These are phyloP conservation scores for Chlorops oryzae DNA, from an alignment of 1,140 invertebrate species.

Conservation along the genomic window DNA sequence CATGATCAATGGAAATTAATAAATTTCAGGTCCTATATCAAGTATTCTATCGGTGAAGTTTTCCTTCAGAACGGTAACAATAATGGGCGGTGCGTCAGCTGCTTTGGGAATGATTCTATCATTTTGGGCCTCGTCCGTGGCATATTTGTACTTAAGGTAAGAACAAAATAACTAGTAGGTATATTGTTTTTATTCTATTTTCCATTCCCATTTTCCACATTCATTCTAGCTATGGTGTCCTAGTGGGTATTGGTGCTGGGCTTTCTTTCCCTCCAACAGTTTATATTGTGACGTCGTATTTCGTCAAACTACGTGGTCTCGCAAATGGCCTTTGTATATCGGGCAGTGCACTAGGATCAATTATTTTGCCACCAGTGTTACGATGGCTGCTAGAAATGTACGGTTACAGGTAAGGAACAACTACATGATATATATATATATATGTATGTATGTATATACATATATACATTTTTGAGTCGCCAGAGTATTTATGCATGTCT, in stretches of 20 bases:
- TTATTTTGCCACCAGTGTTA: constrained; percentile 72
- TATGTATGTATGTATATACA: no score
- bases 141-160: constrained; percentile 70
- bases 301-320: constrained; percentile 69
- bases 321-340: constrained; percentile 87
- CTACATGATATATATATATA: no score
- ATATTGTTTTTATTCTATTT: not conserved
- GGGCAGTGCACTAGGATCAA: constrained; percentile 74
- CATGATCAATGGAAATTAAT: not conserved
- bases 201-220: constrained; percentile 13
- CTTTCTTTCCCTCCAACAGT: constrained; percentile 79
- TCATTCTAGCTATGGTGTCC: constrained; percentile 65
- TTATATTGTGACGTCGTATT: constrained; percentile 86
- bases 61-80: constrained; percentile 84
- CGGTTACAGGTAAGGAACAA: constrained; percentile 62
- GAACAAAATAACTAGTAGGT: no score
- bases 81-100: constrained; percentile 77
- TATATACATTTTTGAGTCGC: no score
- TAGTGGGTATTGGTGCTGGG: constrained; percentile 75
- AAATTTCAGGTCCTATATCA: constrained; percentile 71
- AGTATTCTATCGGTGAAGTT: constrained; percentile 83
- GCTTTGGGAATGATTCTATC: constrained; percentile 79
- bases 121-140: constrained; percentile 71
- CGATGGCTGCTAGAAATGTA: constrained; percentile 63
- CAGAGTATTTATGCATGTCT: no score